Evolutionary conservation across 35 echinoderm and acorn worm genomes (phyloP), one percentile per base, ranked within the genome.

Genomic region (Diadema setosum): DNA sequence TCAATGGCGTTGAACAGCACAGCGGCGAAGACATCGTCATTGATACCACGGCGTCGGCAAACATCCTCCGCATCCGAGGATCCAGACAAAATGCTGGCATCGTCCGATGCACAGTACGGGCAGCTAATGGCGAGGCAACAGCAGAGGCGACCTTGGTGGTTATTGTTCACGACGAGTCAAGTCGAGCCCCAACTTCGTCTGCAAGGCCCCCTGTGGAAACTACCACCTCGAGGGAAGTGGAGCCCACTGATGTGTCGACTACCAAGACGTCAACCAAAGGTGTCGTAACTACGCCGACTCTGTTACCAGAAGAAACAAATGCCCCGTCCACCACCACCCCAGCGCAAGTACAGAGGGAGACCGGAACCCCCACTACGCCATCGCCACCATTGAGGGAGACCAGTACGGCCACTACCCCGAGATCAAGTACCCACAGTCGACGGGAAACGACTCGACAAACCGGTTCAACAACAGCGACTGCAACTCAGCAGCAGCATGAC

Each of bases 31-130:
- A 39, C 14, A 55, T 81, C 49, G 44, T 82, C 4, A 81, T 83
- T 20, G 80, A 90, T 20, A 44, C 36, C 25, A 64, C 30, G 3
- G 23, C n/a, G 2, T 27, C 42, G 0, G 64, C 58, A 23, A 83
- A 39, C 30, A 65, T 84, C 36, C 60, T 90, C 3, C 61, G 41
- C 12, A 46, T 90, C 24, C 8, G 24, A 5, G 81, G 81, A 34
- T 23, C 43, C 64, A 87, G 65, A 65, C 41, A 87, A 33, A 42
- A 12, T 46, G 24, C 9, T 16, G 81, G 80, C 41, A 65, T 81
- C 30, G 81, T 83, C 15, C 37, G 64, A 44, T 90, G 88, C 42
- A 26, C 48, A 34, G 88, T 90, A 6, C 30, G 42, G 16, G 80
- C 88, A 33, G 41, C 88, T 7, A 90, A 70, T 20, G 88, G 88